Evolutionary conservation across 2,113 vertebrate genomes (phyloP).

Genomic region (Colaptes auratus): DNA sequence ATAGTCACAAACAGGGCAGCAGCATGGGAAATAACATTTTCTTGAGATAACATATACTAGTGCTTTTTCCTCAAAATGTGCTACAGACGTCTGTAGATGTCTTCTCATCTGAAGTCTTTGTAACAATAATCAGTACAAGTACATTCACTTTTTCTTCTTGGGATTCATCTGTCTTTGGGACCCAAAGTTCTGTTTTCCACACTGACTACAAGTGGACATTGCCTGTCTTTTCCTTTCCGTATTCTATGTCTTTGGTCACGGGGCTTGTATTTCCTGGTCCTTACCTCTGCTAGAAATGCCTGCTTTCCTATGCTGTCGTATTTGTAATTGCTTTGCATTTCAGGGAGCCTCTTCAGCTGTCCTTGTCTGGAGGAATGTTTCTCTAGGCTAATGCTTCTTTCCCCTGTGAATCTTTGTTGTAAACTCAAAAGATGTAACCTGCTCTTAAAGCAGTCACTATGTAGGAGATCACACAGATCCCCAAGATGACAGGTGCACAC

Average conservation of each 20-base stretch:
- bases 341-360: background rate
- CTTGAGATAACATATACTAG: background rate
- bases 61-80: fast-evolving
- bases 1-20: background rate
- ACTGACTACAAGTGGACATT: fast-evolving
- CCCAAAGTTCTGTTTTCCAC: background rate
- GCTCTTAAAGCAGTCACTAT: background rate
- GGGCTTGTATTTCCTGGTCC: background rate
- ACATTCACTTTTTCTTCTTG: background rate
- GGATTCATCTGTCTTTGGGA: background rate
- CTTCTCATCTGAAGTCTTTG: background rate
- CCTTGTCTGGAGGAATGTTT: background rate
- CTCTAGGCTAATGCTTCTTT: background rate
- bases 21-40: background rate
- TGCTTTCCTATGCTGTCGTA: background rate
- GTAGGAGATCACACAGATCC: background rate
- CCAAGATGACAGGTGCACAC: background rate
- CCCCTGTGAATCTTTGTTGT: background rate
- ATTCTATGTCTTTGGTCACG: background rate
- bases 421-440: background rate
- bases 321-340: background rate
- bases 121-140: background rate
- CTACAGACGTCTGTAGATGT: background rate
- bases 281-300: background rate
- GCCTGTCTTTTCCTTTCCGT: background rate